phyloP scores from a whole-genome alignment of 1,140 invertebrate species.

The Cyrtorhinus lividipennis region DNA sequence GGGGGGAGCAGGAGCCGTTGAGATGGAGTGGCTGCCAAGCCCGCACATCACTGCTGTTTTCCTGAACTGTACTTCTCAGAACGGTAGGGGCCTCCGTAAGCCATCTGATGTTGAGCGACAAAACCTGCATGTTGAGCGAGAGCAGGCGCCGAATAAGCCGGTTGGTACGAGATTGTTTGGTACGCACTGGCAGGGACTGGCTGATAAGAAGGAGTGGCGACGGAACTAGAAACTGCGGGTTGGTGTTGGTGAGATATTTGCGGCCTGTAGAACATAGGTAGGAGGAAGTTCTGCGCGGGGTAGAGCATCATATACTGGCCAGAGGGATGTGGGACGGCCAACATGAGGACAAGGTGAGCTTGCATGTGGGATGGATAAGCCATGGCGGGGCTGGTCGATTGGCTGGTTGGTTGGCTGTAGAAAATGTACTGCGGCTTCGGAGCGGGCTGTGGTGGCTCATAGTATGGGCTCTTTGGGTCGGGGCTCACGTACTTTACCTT shows the following conservation, averaged over 20 bases:
- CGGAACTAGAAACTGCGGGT: background rate
- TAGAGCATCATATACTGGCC: conserved; percentile 6
- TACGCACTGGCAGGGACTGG: background rate
- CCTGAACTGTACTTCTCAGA: background rate
- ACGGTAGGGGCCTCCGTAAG: background rate
- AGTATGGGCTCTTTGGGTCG: background rate
- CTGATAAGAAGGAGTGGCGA: background rate
- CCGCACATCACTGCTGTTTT: background rate
- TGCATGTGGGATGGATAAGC: background rate
- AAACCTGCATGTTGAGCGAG: conserved; percentile 1
- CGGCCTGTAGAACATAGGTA: background rate
- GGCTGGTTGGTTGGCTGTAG: background rate
- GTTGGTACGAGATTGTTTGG: background rate
- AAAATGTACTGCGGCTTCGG: conserved; percentile 10
- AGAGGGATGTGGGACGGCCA: conserved; percentile 9
- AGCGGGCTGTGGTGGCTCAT: background rate
- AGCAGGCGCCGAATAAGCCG: background rate
- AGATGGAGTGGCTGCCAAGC: no score
- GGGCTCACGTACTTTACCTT: background rate
- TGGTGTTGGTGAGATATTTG: background rate
- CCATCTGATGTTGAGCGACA: conserved; percentile 7
- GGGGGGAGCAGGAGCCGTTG: no score
- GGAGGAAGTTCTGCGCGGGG: conserved; percentile 5
- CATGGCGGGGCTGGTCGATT: background rate
- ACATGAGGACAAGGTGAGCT: background rate